These are phyloP conservation scores for Diadumene lineata DNA, from an alignment of 92 coral and sea anemone species.

Conservation along the genomic window DNA sequence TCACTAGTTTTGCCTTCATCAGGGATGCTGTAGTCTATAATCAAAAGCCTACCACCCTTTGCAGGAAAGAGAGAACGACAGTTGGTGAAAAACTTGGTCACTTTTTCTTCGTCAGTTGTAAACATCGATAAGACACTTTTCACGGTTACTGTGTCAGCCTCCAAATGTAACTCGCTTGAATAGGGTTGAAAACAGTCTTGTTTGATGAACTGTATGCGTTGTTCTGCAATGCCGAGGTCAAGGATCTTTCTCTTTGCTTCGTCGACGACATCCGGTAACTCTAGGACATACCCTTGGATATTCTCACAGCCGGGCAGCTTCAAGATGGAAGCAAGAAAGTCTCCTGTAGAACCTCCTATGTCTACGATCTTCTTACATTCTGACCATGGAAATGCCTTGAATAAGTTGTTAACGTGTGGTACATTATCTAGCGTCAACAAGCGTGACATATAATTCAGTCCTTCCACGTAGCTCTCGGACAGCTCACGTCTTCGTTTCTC, in stretches of 20 bases:
- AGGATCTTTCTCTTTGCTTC: neutral
- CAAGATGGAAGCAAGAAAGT: constrained; percentile 52
- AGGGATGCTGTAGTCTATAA: neutral
- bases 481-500: constrained; percentile 43
- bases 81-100: neutral
- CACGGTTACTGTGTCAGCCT: constrained; percentile 1
- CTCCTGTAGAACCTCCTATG: constrained; percentile 58
- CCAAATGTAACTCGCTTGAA: neutral
- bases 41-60: neutral
- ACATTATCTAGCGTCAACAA: neutral
- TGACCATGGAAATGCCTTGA: constrained; percentile 52
- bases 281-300: constrained; percentile 40
- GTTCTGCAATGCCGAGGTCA: neutral
- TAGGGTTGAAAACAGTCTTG: constrained; percentile 6
- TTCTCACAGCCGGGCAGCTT: constrained; percentile 54
- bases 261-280: neutral
- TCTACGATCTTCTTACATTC: constrained; percentile 53
- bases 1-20: neutral
- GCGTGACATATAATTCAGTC: constrained; percentile 33
- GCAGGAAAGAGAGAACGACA: neutral
- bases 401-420: neutral
- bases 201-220: constrained; percentile 14
- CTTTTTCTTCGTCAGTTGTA: neutral
- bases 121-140: neutral
- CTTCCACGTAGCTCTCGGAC: constrained; percentile 38